Percentiles rank a stretch among this genome's conserved stretches.
phyloP scores from a whole-genome alignment of 1,140 invertebrate genomes.

The Ladona fulva region DNA sequence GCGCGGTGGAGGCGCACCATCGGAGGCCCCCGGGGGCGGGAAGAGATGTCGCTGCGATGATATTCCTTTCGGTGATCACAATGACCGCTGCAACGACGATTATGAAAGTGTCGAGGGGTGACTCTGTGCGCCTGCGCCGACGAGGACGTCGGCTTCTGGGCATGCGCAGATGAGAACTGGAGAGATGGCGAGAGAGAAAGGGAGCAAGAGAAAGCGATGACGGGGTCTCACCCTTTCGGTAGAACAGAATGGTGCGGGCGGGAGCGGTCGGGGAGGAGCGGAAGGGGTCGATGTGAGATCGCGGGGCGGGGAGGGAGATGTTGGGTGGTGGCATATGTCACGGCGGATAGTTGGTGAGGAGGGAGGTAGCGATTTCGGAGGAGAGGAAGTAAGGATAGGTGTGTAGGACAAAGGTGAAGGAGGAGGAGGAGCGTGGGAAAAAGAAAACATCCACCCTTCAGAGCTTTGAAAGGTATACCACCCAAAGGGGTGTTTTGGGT shows the following conservation, averaged over 20 bases:
- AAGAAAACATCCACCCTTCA: too few relatives aligned
- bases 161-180: background rate
- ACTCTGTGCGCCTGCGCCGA: too few relatives aligned
- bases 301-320: too few relatives aligned
- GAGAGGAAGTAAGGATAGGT: too few relatives aligned
- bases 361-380: too few relatives aligned
- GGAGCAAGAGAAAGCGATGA: background rate
- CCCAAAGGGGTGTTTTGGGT: too few relatives aligned
- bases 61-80: slow-evolving; percentile 9
- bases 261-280: background rate
- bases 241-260: background rate
- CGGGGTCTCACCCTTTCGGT: background rate
- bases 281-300: background rate
- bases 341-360: too few relatives aligned
- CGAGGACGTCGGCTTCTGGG: background rate
- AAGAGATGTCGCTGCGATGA: background rate
- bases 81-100: background rate
- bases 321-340: too few relatives aligned
- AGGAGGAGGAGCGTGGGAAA: too few relatives aligned
- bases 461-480: too few relatives aligned
- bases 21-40: background rate
- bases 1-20: background rate
- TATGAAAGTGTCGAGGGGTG: background rate
- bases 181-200: background rate
- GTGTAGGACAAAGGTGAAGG: too few relatives aligned